Base-by-base conservation (phyloP, 1,140 invertebrate species). In the Cecropterus lyciades region DNA sequence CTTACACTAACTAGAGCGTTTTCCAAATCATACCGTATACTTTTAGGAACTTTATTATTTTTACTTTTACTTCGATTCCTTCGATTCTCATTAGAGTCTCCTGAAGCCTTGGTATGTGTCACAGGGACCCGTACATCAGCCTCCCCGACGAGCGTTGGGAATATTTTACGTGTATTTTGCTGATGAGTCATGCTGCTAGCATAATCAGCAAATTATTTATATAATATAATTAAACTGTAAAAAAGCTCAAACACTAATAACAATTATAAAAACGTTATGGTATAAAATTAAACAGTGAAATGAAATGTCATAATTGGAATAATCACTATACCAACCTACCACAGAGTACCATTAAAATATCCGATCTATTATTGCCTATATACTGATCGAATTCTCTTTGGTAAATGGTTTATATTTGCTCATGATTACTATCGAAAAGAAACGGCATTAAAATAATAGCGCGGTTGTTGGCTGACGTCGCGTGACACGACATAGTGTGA, bases 1-100 rank as follows among this genome's bases (percentile, higher is more conserved):
- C 82, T 79, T 77, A 86, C 89, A 46, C 83, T 75, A 65, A 91
- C 79, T 68, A 91, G 73, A 5, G 89, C 87, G 57, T 85, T 88
- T 65, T 91, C 89, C 60, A 91, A 75, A 55, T 89, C 89, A 55
- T 85, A 76, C 0, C 86, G 82, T 9, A 90, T 14, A 33, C 45
- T 82, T 74, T 83, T 89, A 0, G 87, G 86, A 71, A 89, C 77
- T 56, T 72, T 84, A 67, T 74, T 76, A 67, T 74, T 75, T 67
- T 73, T 84, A 53, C 60, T 79, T 60, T 71, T 79, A 51, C 59
- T 76, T 48, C 67, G 52, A 56, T 71, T 53, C 51, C 67, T 49
- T 15, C 57, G 55, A 74, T 72, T 65, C 16, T 56, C 45, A 10
- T 33, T 37, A 30, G 14, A 17, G 40, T 81, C 84, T 0, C 70